These are phyloP conservation scores for Myotis brandtii DNA, from an alignment of 2,113 vertebrate genomes.

Conservation along the genomic window DNA sequence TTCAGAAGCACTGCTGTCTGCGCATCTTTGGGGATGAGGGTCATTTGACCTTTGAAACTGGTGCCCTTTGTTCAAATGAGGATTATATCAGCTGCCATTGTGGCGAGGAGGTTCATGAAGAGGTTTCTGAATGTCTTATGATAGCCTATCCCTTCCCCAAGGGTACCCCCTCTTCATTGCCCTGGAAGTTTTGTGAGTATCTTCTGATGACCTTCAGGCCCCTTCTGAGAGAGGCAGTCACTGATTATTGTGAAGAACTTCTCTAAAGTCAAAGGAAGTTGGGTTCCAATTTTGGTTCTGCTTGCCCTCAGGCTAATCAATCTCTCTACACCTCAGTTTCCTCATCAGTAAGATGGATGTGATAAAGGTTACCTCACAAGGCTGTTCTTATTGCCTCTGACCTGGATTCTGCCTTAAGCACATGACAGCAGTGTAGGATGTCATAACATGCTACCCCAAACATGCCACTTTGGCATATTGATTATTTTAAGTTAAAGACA, in stretches of 20 bases:
- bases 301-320: background rate
- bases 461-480: background rate
- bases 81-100: background rate
- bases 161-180: background rate
- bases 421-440: background rate
- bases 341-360: background rate
- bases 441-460: background rate
- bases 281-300: background rate
- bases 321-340: background rate
- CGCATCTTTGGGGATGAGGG: background rate
- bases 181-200: background rate
- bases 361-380: background rate
- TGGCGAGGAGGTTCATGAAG: background rate
- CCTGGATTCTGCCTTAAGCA: background rate
- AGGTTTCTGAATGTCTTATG: background rate
- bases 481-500: constrained; percentile 15
- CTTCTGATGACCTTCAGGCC: background rate
- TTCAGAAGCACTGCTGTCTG: background rate
- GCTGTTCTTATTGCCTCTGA: background rate
- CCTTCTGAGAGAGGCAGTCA: background rate
- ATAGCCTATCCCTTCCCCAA: background rate
- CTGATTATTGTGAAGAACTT: background rate
- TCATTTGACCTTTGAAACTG: background rate
- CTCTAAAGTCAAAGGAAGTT: background rate
- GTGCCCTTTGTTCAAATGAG: background rate